phyloP scores from a whole-genome alignment of 2,113 vertebrate species.

The Rhynchomys soricoides region DNA sequence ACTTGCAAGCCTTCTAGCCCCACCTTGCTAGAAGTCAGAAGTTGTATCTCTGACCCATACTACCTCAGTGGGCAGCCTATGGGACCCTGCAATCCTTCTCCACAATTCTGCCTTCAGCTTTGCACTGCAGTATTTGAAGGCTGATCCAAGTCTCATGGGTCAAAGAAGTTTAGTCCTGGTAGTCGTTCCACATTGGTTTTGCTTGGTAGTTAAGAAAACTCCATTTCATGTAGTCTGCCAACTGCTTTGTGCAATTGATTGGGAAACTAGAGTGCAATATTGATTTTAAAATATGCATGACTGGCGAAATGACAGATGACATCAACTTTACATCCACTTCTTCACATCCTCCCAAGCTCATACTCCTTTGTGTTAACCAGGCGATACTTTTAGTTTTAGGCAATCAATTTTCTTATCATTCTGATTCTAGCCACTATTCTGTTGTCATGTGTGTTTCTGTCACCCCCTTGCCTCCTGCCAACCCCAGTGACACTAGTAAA shows the following conservation, averaged over 20 bases:
- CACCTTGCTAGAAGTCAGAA: background rate
- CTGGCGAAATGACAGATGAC: background rate
- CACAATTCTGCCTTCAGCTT: background rate
- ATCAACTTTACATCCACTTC: background rate
- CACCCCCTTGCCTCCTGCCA: background rate
- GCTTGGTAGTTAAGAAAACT: background rate
- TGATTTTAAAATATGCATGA: background rate
- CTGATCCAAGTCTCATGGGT: background rate
- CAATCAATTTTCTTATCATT: background rate
- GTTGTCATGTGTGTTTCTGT: background rate
- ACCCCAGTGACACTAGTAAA: background rate
- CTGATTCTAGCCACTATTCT: background rate
- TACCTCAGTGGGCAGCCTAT: background rate
- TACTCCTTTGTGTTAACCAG: background rate
- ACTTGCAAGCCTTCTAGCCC: background rate
- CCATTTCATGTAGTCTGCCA: background rate
- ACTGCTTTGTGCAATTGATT: background rate
- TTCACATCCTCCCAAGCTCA: background rate
- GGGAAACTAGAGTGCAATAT: background rate
- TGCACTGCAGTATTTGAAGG: background rate
- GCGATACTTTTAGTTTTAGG: slow-evolving; percentile 28
- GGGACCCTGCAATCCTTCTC: background rate
- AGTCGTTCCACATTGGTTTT: background rate
- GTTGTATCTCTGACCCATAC: background rate
- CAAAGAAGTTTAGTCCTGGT: background rate